Evolutionary conservation across 2,888 invertebrate species (phyloP).

Genomic region (Rhynchonema sp.): DNA sequence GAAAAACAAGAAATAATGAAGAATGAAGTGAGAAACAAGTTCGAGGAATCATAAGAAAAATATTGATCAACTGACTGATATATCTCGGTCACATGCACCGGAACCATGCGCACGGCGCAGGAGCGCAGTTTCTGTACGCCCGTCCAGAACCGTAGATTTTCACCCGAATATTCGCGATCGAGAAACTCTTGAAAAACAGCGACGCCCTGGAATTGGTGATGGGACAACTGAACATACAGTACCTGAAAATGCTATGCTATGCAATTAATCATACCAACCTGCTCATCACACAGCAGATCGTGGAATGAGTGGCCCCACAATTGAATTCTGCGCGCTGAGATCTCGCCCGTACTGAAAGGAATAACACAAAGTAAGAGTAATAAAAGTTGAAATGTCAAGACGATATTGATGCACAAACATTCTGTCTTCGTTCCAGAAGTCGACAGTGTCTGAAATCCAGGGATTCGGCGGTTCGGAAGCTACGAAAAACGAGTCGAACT

Average conservation of each 20-base stretch:
- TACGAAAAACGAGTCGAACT: slow-evolving; percentile 85
- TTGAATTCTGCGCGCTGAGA: slow-evolving; percentile 73
- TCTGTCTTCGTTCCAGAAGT: slow-evolving; percentile 84
- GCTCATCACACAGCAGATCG: slow-evolving; percentile 46
- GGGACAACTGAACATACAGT: neutral
- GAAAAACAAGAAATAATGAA: no score
- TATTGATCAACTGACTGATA: slow-evolving; percentile 41
- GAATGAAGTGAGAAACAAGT: no score
- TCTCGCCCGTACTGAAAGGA: slow-evolving; percentile 45
- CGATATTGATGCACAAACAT: slow-evolving; percentile 36
- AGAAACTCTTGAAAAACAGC: slow-evolving; percentile 90
- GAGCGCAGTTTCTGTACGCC: slow-evolving; percentile 59
- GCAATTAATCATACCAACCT: neutral
- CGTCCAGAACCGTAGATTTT: slow-evolving; percentile 64
- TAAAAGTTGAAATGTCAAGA: neutral
- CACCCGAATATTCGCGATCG: slow-evolving; percentile 92
- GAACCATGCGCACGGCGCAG: slow-evolving; percentile 62
- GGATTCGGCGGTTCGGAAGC: slow-evolving; percentile 76
- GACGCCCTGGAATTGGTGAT: slow-evolving; percentile 70
- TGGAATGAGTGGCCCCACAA: slow-evolving; percentile 92
- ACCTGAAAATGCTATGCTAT: neutral
- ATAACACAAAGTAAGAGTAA: no score
- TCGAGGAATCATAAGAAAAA: no score
- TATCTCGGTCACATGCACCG: slow-evolving; percentile 58
- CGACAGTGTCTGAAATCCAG: slow-evolving; percentile 82